These are phyloP conservation scores for Peromyscus aztecus DNA, from an alignment of 2,797 vertebrate species.

Conservation along the genomic window DNA sequence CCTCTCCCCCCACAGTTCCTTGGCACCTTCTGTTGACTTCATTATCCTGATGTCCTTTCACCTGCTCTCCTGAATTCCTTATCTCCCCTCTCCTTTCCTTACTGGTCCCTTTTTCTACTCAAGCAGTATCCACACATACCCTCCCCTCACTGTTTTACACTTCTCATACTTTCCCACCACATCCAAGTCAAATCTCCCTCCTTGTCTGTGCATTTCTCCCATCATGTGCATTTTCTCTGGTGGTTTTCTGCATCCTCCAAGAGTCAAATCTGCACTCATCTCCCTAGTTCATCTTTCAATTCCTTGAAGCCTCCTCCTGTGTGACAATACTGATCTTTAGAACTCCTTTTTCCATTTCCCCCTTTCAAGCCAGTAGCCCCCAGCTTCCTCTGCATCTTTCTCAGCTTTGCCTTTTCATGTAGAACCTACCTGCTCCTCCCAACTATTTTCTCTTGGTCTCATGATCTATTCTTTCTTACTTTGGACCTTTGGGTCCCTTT, in stretches of 20 bases:
- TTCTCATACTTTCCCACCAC: not conserved
- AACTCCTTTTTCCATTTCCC: not conserved
- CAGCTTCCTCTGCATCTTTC: not conserved
- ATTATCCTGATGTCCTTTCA: not conserved
- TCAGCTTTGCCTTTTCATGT: not conserved
- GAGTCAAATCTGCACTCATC: not conserved
- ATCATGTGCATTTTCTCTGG: not conserved
- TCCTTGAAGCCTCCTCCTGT: too few species aligned
- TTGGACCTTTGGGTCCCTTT: not conserved
- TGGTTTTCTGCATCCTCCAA: not conserved
- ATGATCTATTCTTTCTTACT: not conserved
- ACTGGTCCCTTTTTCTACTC: too few species aligned
- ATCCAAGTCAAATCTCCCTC: too few species aligned
- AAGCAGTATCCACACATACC: too few species aligned
- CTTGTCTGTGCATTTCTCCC: not conserved
- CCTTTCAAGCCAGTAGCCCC: too few species aligned
- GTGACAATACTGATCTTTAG: not conserved
- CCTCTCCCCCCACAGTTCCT: not conserved
- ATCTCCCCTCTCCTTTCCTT: not conserved
- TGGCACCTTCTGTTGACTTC: too few species aligned
- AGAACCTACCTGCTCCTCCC: not conserved
- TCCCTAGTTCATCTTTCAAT: not conserved
- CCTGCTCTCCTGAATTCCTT: not conserved
- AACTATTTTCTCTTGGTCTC: not conserved
- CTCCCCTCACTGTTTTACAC: not conserved